Evolutionary conservation across 2,888 invertebrate species (phyloP).

Genomic region (Ophioninae sp.): DNA sequence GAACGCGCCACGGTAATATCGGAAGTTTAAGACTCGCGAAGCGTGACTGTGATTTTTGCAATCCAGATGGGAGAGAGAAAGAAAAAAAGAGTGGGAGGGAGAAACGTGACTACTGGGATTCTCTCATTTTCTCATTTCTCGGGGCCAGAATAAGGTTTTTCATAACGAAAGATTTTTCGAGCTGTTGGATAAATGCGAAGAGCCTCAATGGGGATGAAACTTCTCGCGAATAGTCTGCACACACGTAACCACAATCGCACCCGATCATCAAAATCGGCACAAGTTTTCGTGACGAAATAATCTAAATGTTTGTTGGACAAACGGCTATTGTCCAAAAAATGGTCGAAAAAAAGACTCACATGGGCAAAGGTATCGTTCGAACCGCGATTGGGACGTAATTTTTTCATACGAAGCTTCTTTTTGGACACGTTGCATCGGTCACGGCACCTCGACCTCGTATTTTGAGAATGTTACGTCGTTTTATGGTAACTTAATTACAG

Average conservation of each 20-base stretch:
- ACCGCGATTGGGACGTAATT: too few relatives aligned
- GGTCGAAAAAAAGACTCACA: too few relatives aligned
- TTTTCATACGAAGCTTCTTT: too few relatives aligned
- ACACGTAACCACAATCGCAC: neutral
- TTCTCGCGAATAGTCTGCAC: neutral
- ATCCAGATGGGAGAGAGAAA: neutral
- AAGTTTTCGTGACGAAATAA: neutral
- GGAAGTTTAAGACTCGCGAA: neutral
- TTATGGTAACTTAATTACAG: too few relatives aligned
- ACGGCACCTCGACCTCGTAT: too few relatives aligned
- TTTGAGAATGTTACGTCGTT: too few relatives aligned
- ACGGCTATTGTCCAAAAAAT: too few relatives aligned
- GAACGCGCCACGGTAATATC: constrained; percentile 27
- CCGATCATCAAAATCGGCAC: neutral
- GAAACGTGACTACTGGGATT: constrained; percentile 12
- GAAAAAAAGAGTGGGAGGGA: neutral
- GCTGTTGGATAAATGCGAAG: neutral
- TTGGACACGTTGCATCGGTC: too few relatives aligned
- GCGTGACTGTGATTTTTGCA: constrained; percentile 22
- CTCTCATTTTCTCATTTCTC: constrained; percentile 29
- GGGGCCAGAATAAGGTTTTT: constrained; percentile 1
- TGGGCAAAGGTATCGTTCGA: too few relatives aligned
- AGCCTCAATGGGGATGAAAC: neutral
- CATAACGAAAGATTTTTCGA: constrained; percentile 31
- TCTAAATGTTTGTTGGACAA: neutral